Conservation (phyloP, 2,888 invertebrate genomes). For the Trachelus iudaicus region DNA sequence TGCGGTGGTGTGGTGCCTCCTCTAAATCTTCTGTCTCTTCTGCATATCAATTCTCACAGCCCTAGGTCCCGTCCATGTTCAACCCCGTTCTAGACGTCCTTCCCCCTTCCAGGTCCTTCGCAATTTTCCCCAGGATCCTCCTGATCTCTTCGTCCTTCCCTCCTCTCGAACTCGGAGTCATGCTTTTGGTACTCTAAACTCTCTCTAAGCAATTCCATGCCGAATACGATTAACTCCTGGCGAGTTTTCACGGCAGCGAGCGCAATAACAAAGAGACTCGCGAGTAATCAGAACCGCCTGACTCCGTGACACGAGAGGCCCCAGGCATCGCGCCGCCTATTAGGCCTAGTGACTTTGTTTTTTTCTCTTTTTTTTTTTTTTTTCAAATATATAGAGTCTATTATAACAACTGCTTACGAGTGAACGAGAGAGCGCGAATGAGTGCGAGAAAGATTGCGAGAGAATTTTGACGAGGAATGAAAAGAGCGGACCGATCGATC, state of each 20-base stretch:
- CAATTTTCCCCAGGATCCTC: not conserved
- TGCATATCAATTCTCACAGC: not conserved
- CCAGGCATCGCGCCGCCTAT: conserved; percentile 55
- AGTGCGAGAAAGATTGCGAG: not conserved
- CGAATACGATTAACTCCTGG: not conserved
- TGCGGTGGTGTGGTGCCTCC: conserved; percentile 56
- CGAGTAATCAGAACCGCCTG: not conserved
- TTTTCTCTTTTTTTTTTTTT: conserved; percentile 46
- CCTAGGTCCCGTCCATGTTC: not conserved
- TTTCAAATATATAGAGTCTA: conserved; percentile 54
- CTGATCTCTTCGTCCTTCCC: not conserved
- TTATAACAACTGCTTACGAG: conserved; percentile 42
- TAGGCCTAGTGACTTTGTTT: conserved; percentile 61
- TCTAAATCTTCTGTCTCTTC: conserved; percentile 30
- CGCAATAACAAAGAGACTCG: not conserved
- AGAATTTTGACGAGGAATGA: not conserved
- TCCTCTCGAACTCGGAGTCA: not conserved
- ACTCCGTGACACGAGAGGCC: not conserved
- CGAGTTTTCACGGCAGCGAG: not conserved
- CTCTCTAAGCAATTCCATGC: not conserved
- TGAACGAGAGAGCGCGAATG: conserved; percentile 1
- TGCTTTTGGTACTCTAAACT: not conserved
- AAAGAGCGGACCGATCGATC: not conserved
- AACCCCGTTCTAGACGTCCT: not conserved
- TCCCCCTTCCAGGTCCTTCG: not conserved